Evolutionary conservation across 30 jellyfish, hydroid and myxozoan species (phyloP), one percentile per base, ranked within the genome.

Genomic region (Rhopilema esculentum): DNA sequence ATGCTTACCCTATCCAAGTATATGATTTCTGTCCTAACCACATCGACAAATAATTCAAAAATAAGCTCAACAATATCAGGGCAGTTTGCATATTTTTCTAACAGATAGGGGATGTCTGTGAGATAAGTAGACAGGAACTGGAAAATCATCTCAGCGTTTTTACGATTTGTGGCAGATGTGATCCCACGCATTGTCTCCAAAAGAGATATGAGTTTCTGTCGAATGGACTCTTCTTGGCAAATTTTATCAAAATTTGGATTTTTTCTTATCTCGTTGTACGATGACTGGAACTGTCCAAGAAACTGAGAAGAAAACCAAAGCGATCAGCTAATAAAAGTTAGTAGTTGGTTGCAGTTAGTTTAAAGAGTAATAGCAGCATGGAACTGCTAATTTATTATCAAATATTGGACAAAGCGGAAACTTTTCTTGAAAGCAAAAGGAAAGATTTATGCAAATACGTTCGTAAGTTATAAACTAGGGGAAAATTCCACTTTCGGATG

Each of bases 131-230:
- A 40, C 51, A 86, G 15, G 53, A 80, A 83, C 48, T 86, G 90
- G 82, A 81, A 88, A 17, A 95, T 32, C 89, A 70, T 24, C 31
- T 82, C 87, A 22, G 76, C 71, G 68, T 85, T 83, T 15, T 57
- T 75, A 25, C 85, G 22, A 72, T 77, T 86, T 23, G 93, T 69
- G 22, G 97, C 97, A 16, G 48, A 31, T 8, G 97, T 75, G 28
- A 95, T 75, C 2, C 99, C 99, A 84, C 99, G 97, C 89, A 95
- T 66, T 21, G 98, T 69, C 63, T 95, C 99, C 33, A 95, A 49
- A 48, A 91, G 74, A 4, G 84, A 75, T 2, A 95, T 73, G n/a
- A 95, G 69, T 32, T 74, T 85, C 40, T 77, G 90, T 23, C 87
- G 68, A 48, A 90, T 93, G 18, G 77, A 68, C 29, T 87, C 97